A percentile compares a stretch with the other conserved stretches of the same genome.
These are phyloP conservation scores for Sinodicranocentrus sp. DNA, from an alignment of 2,888 invertebrate genomes.

Conservation along the genomic window DNA sequence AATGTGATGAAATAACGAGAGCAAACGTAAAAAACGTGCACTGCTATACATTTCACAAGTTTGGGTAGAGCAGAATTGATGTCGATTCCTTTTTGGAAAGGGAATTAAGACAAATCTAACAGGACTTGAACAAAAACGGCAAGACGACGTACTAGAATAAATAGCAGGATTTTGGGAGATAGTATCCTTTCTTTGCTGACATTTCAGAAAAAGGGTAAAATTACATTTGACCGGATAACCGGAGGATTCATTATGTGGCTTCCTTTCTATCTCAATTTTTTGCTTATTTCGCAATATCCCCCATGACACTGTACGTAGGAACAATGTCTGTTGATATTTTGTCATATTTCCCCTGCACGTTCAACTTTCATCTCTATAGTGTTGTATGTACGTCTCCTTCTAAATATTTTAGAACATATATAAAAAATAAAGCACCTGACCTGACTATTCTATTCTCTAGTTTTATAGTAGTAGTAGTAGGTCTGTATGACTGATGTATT, in stretches of 20 bases:
- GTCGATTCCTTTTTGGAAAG: not conserved
- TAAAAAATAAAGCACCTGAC: too few relatives aligned
- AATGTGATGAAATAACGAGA: slow-evolving; percentile 40
- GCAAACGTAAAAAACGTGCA: slow-evolving; percentile 15
- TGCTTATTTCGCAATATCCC: slow-evolving; percentile 8
- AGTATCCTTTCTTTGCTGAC: not conserved
- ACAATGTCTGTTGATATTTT: too few relatives aligned
- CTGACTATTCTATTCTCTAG: too few relatives aligned
- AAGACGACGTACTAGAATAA: not conserved
- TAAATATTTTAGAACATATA: too few relatives aligned
- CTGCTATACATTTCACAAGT: not conserved
- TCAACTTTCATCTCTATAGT: too few relatives aligned
- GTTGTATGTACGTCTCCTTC: too few relatives aligned
- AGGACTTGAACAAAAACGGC: not conserved
- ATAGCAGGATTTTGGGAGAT: not conserved
- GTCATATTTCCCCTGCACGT: too few relatives aligned
- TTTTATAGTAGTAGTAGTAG: too few relatives aligned
- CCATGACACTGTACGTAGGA: too few relatives aligned
- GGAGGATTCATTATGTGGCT: slow-evolving; percentile 11
- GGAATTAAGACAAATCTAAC: slow-evolving; percentile 15
- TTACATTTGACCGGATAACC: slow-evolving; percentile 30
- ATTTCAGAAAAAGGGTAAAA: slow-evolving; percentile 28
- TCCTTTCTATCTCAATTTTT: not conserved
- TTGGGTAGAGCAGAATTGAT: not conserved
- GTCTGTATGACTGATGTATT: too few relatives aligned